Conservation (phyloP, 2,797 vertebrate species). For the Hirundo rustica region DNA sequence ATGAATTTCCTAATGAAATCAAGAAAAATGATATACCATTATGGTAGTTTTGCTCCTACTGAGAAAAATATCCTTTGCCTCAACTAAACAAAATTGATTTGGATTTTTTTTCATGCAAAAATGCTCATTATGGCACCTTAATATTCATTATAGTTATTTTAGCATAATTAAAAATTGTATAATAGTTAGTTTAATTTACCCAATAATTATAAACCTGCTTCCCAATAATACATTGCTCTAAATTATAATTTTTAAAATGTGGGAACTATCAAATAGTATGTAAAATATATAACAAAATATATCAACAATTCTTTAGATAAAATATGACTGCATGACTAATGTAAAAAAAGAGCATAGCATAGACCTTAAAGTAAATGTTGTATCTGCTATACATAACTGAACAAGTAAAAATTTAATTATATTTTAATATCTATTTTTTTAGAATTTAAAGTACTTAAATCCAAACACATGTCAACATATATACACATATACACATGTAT, state of each 20-base stretch:
- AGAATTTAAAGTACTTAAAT: background rate
- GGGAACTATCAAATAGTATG: background rate
- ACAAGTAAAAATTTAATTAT: background rate
- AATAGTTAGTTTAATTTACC: background rate
- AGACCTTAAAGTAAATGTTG: background rate
- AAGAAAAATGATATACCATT: background rate
- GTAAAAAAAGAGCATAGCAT: background rate
- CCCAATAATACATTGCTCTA: background rate
- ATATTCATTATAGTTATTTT: background rate
- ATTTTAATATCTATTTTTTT: background rate
- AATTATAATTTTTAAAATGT: background rate
- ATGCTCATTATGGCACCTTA: background rate
- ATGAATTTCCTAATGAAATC: background rate
- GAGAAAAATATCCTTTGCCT: background rate
- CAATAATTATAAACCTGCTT: background rate
- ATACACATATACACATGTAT: rapidly evolving
- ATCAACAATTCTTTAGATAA: background rate
- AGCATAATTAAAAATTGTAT: background rate
- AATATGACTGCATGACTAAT: background rate
- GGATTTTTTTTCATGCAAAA: background rate
- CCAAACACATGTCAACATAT: background rate
- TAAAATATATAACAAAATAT: background rate
- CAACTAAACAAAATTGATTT: background rate
- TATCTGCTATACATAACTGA: background rate
- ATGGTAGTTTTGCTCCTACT: background rate